Evolutionary conservation across 30 jellyfish, hydroid and myxozoan species (phyloP).

Genomic region (Rhopilema esculentum): DNA sequence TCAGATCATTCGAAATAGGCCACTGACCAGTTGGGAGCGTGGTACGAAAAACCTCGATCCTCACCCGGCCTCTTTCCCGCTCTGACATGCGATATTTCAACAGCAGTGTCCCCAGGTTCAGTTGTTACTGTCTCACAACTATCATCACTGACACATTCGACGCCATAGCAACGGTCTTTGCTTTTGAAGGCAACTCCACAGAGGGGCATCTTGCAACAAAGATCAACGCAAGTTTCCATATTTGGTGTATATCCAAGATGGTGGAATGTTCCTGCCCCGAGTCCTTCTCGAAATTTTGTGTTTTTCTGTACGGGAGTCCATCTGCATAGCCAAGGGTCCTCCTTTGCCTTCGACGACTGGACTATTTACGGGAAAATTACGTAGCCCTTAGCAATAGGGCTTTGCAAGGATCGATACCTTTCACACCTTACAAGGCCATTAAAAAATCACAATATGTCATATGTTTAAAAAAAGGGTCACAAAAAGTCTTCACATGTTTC

Average conservation of each 20-base stretch:
- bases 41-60: constrained; percentile 10
- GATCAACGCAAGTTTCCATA: constrained; percentile 90
- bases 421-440: not conserved
- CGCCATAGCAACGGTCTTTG: constrained; percentile 90
- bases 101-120: constrained; percentile 66
- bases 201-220: constrained; percentile 91
- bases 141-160: constrained; percentile 89
- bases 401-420: no score
- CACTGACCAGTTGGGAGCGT: constrained; percentile 19
- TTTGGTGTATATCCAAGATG: constrained; percentile 94
- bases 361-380: constrained; percentile 62
- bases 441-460: not conserved
- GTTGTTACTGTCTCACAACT: constrained; percentile 85
- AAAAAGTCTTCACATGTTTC: not conserved
- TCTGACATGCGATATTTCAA: constrained; percentile 91
- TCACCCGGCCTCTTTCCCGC: constrained; percentile 96
- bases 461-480: not conserved
- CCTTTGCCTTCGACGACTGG: constrained; percentile 34
- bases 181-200: constrained; percentile 94
- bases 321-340: constrained; percentile 88
- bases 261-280: constrained; percentile 92
- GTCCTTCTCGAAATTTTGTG: constrained; percentile 84
- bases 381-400: constrained; percentile 51
- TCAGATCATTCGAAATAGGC: constrained; percentile 31
- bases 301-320: constrained; percentile 85